These are phyloP conservation scores for Terrapene triunguis DNA, from an alignment of 2,113 vertebrate genomes.

Conservation along the genomic window DNA sequence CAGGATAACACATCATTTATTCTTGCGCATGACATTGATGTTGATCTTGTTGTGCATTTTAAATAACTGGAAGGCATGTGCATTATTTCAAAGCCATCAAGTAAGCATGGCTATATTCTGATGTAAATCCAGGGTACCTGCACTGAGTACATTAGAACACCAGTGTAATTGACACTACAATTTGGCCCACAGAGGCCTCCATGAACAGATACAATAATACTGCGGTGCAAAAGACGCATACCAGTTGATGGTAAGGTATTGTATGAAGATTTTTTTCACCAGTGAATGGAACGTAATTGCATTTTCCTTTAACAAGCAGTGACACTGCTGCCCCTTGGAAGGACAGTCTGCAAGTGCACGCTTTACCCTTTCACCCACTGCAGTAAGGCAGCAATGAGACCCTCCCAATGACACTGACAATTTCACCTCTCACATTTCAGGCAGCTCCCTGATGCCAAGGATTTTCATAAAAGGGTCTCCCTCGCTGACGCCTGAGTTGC, in stretches of 20 bases:
- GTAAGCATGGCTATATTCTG: neutral
- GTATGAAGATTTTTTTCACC: neutral
- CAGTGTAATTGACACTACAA: neutral
- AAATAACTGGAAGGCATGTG: conserved; percentile 15
- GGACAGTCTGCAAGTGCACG: neutral
- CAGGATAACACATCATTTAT: conserved; percentile 29
- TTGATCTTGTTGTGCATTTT: conserved; percentile 47
- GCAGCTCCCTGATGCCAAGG: neutral
- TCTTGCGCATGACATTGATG: conserved; percentile 47
- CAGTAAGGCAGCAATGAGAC: neutral
- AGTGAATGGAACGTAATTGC: neutral
- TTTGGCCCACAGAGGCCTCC: neutral
- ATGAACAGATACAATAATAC: neutral
- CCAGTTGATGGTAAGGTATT: neutral
- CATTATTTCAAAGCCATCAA: neutral
- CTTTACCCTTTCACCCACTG: neutral
- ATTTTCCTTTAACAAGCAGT: accelerated
- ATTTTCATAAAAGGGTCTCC: conserved; percentile 3
- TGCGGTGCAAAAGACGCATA: accelerated
- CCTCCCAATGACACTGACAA: neutral
- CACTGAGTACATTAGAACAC: accelerated
- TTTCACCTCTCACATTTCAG: neutral
- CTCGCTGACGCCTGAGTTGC: neutral
- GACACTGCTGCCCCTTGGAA: neutral
- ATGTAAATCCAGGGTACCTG: neutral